Percentiles rank a stretch among this genome's conserved stretches.
Evolutionary conservation across 2,113 vertebrate species (phyloP).

Genomic region (Corvus cornix): DNA sequence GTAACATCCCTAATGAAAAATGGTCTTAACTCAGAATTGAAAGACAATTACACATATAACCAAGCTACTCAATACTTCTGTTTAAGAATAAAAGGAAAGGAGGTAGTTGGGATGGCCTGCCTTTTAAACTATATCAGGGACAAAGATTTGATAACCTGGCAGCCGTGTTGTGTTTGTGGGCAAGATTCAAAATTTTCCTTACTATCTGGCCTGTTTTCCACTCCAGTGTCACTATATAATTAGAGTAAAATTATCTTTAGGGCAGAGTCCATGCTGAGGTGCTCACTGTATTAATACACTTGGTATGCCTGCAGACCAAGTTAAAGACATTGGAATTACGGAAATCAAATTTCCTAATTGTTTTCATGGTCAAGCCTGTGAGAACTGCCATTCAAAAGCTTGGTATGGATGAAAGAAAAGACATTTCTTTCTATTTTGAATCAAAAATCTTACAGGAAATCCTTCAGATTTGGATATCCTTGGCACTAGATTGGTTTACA

Average conservation of each 20-base stretch:
- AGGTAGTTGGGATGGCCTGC: not conserved
- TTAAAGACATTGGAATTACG: not conserved
- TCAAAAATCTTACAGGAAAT: not conserved
- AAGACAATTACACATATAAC: not conserved
- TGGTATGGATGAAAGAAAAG: not conserved
- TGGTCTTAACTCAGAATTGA: not conserved
- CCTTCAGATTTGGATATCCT: not conserved
- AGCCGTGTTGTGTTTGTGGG: accelerated
- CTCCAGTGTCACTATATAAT: not conserved
- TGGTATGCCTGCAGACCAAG: accelerated
- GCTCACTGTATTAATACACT: not conserved
- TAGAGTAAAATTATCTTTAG: not conserved
- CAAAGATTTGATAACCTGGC: not conserved
- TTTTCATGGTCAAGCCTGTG: not conserved
- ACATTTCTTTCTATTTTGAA: not conserved
- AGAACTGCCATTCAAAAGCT: not conserved
- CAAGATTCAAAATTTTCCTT: not conserved
- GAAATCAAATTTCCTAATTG: not conserved
- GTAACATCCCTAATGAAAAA: not conserved
- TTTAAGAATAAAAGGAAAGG: not conserved
- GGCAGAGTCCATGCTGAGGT: not conserved
- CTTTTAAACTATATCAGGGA: not conserved
- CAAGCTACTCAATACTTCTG: not conserved
- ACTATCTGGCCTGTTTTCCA: not conserved
- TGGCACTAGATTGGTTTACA: not conserved